phyloP scores from a whole-genome alignment of 2,888 invertebrate genomes.

The Cataglyphis albicans region DNA sequence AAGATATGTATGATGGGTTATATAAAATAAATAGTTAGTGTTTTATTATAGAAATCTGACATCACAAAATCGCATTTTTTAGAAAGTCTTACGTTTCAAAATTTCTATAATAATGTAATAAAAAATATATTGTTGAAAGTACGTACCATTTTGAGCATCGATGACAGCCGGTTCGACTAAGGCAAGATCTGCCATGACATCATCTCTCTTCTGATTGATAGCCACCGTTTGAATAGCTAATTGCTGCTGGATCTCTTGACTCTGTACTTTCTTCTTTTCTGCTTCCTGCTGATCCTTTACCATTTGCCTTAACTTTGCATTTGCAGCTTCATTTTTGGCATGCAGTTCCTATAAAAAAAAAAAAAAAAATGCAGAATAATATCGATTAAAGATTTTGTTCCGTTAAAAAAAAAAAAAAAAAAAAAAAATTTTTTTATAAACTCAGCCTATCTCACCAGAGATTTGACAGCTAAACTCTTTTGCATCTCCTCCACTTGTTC shows the following conservation, averaged over 20 bases:
- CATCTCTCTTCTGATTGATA: constrained; percentile 96
- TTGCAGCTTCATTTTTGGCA: constrained; percentile 99
- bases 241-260: constrained; percentile 96
- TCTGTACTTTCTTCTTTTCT: constrained; percentile 99
- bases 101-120: neutral
- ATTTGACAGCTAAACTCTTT: constrained; percentile 98
- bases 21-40: neutral
- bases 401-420: neutral
- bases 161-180: constrained; percentile 99
- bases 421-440: neutral
- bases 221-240: constrained; percentile 96
- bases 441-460: constrained; percentile 88
- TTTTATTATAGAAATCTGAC: neutral
- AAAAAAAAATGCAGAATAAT: neutral
- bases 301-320: constrained; percentile 99
- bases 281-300: constrained; percentile 99
- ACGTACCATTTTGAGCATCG: constrained; percentile 97
- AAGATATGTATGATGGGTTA: neutral
- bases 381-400: neutral
- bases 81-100: neutral
- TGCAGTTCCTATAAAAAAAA: constrained; percentile 90
- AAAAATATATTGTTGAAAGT: neutral
- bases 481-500: constrained; percentile 99
- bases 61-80: too few species aligned
- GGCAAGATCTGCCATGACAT: constrained; percentile 98